Percentiles rank a stretch among this genome's conserved stretches.
phyloP scores from a whole-genome alignment of 1,140 invertebrate species.

The Pseudomyrmex pallidus region DNA sequence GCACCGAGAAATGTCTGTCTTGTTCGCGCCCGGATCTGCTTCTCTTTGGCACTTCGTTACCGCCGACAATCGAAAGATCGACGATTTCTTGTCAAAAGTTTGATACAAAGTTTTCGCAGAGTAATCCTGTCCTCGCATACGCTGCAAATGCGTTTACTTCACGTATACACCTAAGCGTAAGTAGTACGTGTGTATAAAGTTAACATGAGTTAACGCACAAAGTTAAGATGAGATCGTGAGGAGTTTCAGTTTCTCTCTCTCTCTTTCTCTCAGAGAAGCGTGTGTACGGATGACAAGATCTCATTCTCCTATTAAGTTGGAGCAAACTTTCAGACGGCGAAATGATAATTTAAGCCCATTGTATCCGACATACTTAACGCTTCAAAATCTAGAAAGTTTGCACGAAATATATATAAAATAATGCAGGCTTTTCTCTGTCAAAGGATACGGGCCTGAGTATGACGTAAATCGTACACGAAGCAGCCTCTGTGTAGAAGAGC shows the following conservation, averaged over 20 bases:
- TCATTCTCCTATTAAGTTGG: slow-evolving; percentile 7
- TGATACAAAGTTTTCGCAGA: slow-evolving; percentile 19
- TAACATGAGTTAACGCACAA: slow-evolving; percentile 29
- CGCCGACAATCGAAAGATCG: slow-evolving; percentile 42
- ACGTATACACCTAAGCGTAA: no score
- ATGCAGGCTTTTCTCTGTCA: not conserved
- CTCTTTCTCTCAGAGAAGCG: not conserved
- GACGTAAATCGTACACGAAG: slow-evolving; percentile 32
- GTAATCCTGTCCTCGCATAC: slow-evolving; percentile 14
- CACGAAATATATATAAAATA: slow-evolving; percentile 4
- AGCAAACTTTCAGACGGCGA: slow-evolving; percentile 7
- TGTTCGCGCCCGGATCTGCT: slow-evolving; percentile 40
- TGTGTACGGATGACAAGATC: slow-evolving; percentile 18
- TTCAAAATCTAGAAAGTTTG: not conserved
- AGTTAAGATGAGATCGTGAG: slow-evolving; percentile 26
- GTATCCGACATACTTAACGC: slow-evolving; percentile 1
- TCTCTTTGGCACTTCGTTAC: slow-evolving; percentile 46
- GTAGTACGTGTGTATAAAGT: no score
- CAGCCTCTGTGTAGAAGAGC: slow-evolving; percentile 20
- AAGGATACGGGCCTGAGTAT: slow-evolving; percentile 11
- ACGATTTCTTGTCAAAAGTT: slow-evolving; percentile 31
- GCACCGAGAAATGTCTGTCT: slow-evolving; percentile 52
- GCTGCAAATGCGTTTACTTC: not conserved
- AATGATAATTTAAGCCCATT: slow-evolving; percentile 26
- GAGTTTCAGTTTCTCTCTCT: not conserved